A percentile compares a stretch with the other conserved stretches of the same genome.
These are phyloP conservation scores for Hesperia comma DNA, from an alignment of 2,888 invertebrate species.

Conservation along the genomic window DNA sequence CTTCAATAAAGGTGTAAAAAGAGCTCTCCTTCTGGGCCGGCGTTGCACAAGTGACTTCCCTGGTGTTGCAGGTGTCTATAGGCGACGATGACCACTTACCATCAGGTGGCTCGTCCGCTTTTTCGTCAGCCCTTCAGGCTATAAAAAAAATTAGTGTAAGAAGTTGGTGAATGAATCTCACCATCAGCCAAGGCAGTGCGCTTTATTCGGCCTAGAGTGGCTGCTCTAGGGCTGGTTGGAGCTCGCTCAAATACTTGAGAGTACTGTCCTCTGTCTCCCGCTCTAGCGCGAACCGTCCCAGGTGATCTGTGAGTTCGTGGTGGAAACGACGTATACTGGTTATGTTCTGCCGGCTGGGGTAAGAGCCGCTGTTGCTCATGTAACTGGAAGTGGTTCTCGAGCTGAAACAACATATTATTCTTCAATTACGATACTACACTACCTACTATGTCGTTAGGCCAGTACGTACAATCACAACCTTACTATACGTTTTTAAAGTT, in stretches of 20 bases:
- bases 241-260: constrained; percentile 84
- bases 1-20: too few relatives aligned
- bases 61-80: too few relatives aligned
- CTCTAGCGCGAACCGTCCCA: constrained; percentile 69
- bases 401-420: constrained; percentile 48
- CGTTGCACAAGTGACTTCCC: too few relatives aligned
- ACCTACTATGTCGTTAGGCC: too few relatives aligned
- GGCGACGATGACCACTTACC: too few relatives aligned
- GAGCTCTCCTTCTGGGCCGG: too few relatives aligned
- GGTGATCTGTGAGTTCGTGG: constrained; percentile 64
- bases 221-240: constrained; percentile 80
- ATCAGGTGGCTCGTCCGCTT: too few relatives aligned
- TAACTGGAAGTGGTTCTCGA: constrained; percentile 77
- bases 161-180: constrained; percentile 45
- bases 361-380: constrained; percentile 79
- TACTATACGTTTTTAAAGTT: too few relatives aligned
- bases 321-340: constrained; percentile 79
- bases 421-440: too few relatives aligned
- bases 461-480: too few relatives aligned
- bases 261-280: constrained; percentile 78
- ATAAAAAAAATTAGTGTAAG: too few relatives aligned
- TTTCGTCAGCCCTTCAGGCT: too few relatives aligned
- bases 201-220: constrained; percentile 72
- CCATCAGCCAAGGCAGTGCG: constrained; percentile 71
- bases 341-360: constrained; percentile 72